phyloP scores from a whole-genome alignment of 2,113 vertebrate species.

The Calidris pygmaea region DNA sequence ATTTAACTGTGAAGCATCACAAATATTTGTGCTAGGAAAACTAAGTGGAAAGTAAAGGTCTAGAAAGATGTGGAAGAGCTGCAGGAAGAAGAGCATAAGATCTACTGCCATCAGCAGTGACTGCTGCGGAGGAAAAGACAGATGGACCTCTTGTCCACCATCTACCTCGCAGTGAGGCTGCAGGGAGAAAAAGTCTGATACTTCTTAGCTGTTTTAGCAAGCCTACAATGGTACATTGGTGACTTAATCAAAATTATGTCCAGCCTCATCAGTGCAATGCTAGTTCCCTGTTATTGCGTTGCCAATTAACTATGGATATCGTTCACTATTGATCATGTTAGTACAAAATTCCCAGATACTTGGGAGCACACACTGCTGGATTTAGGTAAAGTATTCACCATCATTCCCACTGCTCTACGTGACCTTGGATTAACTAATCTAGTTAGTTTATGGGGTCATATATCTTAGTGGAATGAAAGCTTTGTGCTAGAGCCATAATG shows the following conservation, averaged over 20 bases:
- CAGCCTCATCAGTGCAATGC: background rate
- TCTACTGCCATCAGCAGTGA: background rate
- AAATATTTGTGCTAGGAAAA: background rate
- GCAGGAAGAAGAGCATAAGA: background rate
- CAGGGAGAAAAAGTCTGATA: background rate
- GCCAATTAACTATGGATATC: background rate
- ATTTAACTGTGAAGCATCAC: background rate
- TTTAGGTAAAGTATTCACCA: background rate
- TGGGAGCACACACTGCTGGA: fast-evolving
- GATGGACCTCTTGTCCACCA: background rate
- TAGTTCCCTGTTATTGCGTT: background rate
- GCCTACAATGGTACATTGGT: background rate
- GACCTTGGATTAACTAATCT: background rate
- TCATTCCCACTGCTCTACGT: background rate
- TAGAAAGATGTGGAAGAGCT: background rate
- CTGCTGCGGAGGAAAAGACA: background rate
- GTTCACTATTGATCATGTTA: background rate
- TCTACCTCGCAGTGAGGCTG: background rate
- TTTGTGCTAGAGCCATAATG: background rate
- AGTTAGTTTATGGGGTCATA: background rate
- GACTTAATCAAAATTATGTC: background rate
- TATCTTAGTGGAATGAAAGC: background rate
- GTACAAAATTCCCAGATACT: background rate
- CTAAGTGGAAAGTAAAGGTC: background rate
- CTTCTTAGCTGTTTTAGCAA: background rate